These are phyloP conservation scores for Crepidodera aurea DNA, from an alignment of 2,888 invertebrate genomes.

Conservation along the genomic window DNA sequence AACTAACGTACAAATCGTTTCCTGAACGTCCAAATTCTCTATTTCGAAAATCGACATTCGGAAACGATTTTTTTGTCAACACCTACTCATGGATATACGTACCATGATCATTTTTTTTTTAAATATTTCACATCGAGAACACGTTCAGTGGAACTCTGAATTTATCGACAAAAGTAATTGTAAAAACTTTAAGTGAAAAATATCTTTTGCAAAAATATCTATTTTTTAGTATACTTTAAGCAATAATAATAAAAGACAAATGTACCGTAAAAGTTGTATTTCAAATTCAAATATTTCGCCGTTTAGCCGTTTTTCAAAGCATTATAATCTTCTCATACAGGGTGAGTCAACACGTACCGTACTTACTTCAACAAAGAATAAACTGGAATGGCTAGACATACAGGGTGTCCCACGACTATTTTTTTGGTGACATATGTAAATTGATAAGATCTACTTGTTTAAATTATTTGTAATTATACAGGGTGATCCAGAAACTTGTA, in stretches of 20 bases:
- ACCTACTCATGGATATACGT: constrained; percentile 48
- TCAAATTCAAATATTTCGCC: constrained; percentile 49
- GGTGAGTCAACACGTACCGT: too few species aligned
- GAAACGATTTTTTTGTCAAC: constrained; percentile 34
- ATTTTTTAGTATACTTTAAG: constrained; percentile 56
- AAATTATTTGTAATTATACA: too few species aligned
- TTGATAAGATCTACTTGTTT: too few species aligned
- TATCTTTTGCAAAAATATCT: constrained; percentile 58
- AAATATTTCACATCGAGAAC: constrained; percentile 62
- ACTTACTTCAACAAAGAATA: too few species aligned
- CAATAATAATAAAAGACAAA: constrained; percentile 51
- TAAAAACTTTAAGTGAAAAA: constrained; percentile 50
- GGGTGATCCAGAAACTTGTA: too few species aligned
- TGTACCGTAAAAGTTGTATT: constrained; percentile 53
- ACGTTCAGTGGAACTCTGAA: constrained; percentile 62
- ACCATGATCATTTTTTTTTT: constrained; percentile 51
- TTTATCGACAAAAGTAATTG: constrained; percentile 54
- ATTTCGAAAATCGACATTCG: constrained; percentile 6
- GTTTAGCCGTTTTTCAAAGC: too few species aligned
- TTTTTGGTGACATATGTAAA: too few species aligned
- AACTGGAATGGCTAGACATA: too few species aligned
- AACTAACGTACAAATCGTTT: constrained; percentile 49
- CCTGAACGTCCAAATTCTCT: constrained; percentile 34
- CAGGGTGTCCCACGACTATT: too few species aligned
- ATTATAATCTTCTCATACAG: too few species aligned